Conservation (phyloP, 2,888 invertebrate genomes). For the Choreutis nemorana region DNA sequence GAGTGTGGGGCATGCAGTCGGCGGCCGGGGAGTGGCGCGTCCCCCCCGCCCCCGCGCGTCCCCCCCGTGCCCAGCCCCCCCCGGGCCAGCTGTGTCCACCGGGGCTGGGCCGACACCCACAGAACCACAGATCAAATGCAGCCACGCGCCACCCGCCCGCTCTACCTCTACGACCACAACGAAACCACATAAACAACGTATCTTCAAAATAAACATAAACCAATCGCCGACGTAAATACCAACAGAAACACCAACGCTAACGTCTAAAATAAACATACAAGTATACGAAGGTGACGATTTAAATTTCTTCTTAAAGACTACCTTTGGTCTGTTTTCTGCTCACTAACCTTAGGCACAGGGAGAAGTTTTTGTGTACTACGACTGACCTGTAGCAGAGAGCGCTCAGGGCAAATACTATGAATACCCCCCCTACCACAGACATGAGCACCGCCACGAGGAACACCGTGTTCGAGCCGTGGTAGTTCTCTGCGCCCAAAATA, state of each 20-base stretch:
- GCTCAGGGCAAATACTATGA: slow-evolving; percentile 98
- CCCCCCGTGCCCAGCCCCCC: slow-evolving; percentile 12
- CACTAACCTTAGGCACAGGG: slow-evolving; percentile 98
- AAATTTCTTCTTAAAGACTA: slow-evolving; percentile 69
- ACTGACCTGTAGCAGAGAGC: slow-evolving; percentile 99
- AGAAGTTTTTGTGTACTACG: slow-evolving; percentile 98
- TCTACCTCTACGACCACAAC: slow-evolving; percentile 61
- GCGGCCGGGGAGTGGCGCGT: slow-evolving; percentile 18
- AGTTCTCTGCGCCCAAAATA: slow-evolving; percentile 82
- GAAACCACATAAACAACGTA: slow-evolving; percentile 50
- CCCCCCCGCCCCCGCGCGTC: slow-evolving; percentile 12
- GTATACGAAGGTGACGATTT: slow-evolving; percentile 67
- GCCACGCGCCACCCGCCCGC: slow-evolving; percentile 56
- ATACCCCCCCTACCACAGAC: slow-evolving; percentile 99
- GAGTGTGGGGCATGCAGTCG: slow-evolving; percentile 55
- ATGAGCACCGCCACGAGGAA: slow-evolving; percentile 97
- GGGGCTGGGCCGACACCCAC: slow-evolving; percentile 36
- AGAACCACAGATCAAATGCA: slow-evolving; percentile 67
- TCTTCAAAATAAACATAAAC: slow-evolving; percentile 43
- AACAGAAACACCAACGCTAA: slow-evolving; percentile 64
- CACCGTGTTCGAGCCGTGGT: slow-evolving; percentile 97
- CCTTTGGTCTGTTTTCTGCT: slow-evolving; percentile 83
- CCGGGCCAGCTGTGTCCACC: slow-evolving; percentile 11
- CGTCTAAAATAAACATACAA: slow-evolving; percentile 65
- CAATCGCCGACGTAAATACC: slow-evolving; percentile 58